Conservation (phyloP, 1,140 invertebrate genomes). For the Phthorimaea operculella region DNA sequence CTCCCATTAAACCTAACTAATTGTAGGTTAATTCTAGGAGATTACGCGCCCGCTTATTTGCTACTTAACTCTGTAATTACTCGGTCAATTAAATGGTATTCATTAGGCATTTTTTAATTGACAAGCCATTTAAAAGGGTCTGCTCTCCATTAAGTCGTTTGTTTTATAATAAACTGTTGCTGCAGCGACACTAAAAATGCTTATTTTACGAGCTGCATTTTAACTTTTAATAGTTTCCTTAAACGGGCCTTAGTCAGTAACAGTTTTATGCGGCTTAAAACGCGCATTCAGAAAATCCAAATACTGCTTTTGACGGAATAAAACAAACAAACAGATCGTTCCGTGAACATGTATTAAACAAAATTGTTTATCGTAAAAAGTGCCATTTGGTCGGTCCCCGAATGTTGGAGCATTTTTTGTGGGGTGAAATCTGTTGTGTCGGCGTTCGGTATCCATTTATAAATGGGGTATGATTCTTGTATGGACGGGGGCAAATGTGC, state of each 20-base stretch:
- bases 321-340: not conserved
- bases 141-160: not conserved
- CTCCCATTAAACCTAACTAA: constrained; percentile 47
- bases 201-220: not conserved
- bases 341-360: constrained; percentile 8
- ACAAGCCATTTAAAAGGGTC: not conserved
- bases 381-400: constrained; percentile 8
- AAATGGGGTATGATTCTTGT: constrained; percentile 52
- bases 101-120: constrained; percentile 5
- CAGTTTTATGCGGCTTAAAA: not conserved
- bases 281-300: not conserved
- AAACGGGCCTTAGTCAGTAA: not conserved
- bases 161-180: not conserved
- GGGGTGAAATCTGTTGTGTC: constrained; percentile 38
- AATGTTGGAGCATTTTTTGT: constrained; percentile 15
- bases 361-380: constrained; percentile 12
- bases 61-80: constrained; percentile 18
- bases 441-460: constrained; percentile 49
- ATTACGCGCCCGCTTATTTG: constrained; percentile 36
- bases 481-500: constrained; percentile 49
- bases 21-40: constrained; percentile 43
- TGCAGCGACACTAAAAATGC: not conserved
- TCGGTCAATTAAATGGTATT: not conserved
- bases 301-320: not conserved
- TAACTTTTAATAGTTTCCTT: not conserved